Evolutionary conservation across 2,797 vertebrate genomes (phyloP), one percentile per base, ranked within the genome.

Genomic region (Paratrypauchen microcephalus): DNA sequence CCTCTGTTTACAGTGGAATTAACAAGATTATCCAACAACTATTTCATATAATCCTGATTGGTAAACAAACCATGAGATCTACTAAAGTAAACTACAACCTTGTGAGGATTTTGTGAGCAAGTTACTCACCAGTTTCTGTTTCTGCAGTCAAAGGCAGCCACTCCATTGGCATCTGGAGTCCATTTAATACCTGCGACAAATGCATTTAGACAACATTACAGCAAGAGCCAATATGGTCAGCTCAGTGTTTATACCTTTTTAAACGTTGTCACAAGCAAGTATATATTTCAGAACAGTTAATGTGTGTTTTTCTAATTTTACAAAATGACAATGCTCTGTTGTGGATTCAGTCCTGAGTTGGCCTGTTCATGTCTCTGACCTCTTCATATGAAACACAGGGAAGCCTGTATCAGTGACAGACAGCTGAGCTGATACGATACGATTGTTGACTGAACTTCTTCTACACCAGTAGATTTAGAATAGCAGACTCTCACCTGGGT

Each of bases 121-220:
- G 7, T 50, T 7, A 78, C 95, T 95, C 81, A 99, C 98, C 98
- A 99, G 87, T 98, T 97, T 28, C 97, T 93, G 88, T 99, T 98
- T 70, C 98, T 93, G 90, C 97, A 98, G 89, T 99, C 98, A 0
- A 97, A 99, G 7, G 96, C 91, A 36, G 97, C 95, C 72, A 99
- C 98, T 30, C 97, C 97, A 0, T 98, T 98, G 30, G 95, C 81
- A 82, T 99, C 98, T 32, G 97, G 95, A 2, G 92, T 93, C 98
- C 97, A 99, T 86, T 95, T 98, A 82, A 99, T 97, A 60, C 97
- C 98, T 99, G 81, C 58, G 0, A 57, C 16, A 75, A 32, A 74
- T 18, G 75, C 11, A 47, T 39, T 61, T 5, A 65, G 18, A 48
- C 13, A 16, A 32, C 24, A 65, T 65, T 19, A 52, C 21, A 48